A percentile compares a stretch with the other conserved stretches of the same genome.
These are phyloP conservation scores for Glandiceps talaboti DNA, from an alignment of 53 echinoderm and acorn worm genomes.

Conservation along the genomic window DNA sequence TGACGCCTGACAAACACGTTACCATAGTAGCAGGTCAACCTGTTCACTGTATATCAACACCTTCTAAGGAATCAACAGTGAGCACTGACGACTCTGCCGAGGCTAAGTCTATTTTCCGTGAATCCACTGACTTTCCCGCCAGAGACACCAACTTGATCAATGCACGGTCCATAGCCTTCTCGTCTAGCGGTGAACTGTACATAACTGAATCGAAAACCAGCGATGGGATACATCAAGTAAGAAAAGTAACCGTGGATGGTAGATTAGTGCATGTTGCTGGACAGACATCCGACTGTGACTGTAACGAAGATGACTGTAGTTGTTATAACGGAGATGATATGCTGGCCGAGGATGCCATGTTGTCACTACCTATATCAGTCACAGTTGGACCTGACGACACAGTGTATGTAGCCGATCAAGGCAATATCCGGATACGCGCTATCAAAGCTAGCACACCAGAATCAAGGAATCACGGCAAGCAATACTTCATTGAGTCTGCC, in stretches of 20 bases:
- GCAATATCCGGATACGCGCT: constrained; percentile 71
- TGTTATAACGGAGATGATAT: constrained; percentile 66
- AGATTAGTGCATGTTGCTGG: constrained; percentile 65
- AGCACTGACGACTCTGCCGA: constrained; percentile 25
- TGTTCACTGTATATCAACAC: constrained; percentile 43
- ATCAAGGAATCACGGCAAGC: constrained; percentile 16
- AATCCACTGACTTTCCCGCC: constrained; percentile 30
- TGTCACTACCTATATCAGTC: constrained; percentile 68
- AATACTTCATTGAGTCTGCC: constrained; percentile 58
- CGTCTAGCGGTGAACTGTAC: constrained; percentile 60
- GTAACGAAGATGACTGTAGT: constrained; percentile 47
- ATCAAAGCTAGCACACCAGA: constrained; percentile 37
- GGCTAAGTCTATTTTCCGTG: too few relatives aligned
- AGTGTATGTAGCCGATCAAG: constrained; percentile 76
- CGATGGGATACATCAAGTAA: constrained; percentile 49
- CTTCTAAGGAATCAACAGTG: constrained; percentile 8
- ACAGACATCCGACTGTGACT: constrained; percentile 54
- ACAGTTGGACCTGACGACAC: constrained; percentile 40
- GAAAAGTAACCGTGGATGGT: constrained; percentile 58
- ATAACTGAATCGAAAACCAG: constrained; percentile 85
- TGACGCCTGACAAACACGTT: constrained; percentile 55
- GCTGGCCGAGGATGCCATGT: constrained; percentile 48
- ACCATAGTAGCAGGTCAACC: constrained; percentile 78
- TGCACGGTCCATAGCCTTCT: constrained; percentile 70
- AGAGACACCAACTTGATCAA: constrained; percentile 44